Base-by-base conservation (phyloP, 2,888 invertebrate genomes). In the Cancer borealis region DNA sequence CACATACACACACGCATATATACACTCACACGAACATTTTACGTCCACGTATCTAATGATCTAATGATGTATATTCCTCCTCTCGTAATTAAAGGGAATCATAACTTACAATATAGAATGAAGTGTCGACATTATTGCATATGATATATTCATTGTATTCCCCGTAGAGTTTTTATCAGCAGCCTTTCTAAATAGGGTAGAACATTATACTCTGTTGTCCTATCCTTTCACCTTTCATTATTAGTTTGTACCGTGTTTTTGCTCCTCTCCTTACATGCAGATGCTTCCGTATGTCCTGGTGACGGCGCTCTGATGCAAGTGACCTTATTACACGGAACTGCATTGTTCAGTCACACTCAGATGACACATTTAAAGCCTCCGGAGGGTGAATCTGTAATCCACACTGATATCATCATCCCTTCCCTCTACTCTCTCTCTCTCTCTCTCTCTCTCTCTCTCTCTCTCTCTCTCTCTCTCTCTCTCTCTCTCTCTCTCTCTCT, bases 301-400 rank as follows among this genome's bases (percentile, higher is more conserved):
- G 21, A 17, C 4, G n/a, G 66, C n/a, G n/a, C n/a, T n/a, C 21
- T 66, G 66, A 66, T 6, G n/a, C n/a, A 66, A 66, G 66, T n/a
- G n/a, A 66, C n/a, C 21, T 6, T 66, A 66, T 66, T n/a, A 39
- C 66, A 30, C 12, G 39, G 88, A 17, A 84, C 21, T 39, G 14
- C n/a, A n/a, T 30, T 12, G n/a, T 21, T 39, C 88, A 39, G 45
- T 88, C 39, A 88, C 88, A 88, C 45, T 26, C 46, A 88, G 46
- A 88, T 45, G 45, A 88, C 46, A 39, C 46, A 39, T 4, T 46
- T 46, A 46, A 39, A 39, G 17, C 88, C 88, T 45, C 88, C 39
- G 39, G 14, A 88, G 45, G 39, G 88, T 39, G 88, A 88, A 45
- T 39, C 88, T 88, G 45, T 88, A 39, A 88, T 46, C 39, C 88